Base-by-base conservation (phyloP, 1,140 invertebrate genomes). In the Orchestia grillus region DNA sequence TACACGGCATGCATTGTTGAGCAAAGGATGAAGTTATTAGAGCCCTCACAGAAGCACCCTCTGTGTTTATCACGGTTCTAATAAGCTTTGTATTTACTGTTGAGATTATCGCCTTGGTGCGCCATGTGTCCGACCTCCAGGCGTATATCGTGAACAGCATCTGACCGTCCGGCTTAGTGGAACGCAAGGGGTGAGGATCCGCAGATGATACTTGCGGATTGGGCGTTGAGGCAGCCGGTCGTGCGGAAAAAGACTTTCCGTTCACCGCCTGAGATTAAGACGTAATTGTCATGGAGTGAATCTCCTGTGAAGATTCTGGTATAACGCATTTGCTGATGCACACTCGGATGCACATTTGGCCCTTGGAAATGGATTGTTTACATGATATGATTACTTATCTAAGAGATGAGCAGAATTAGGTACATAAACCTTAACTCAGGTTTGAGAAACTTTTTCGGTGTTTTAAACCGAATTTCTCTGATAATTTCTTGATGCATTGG, bases 61-160 rank as follows among this genome's bases (percentile, higher is more conserved):
- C 92, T n/a, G 43, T 94, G 92, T 94, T 94, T 94, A 45, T 44
- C 44, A 47, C 36, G 44, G 43, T 44, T 44, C 44, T 94, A 94
- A 94, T 94, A 94, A 94, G 92, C 92, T 94, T 94, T 94, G 92
- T 94, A 94, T 94, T 94, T 94, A 94, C 92, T 47, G 44, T 44
- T 44, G 44, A 44, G 92, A 94, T 94, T 45, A 94, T 94, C 92
- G 43, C 43, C 92, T 45, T 15, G 40, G 43, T 45, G 92, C 44
- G 36, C 92, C 92, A 94, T 94, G 92, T 94, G 92, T 47, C 92
- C 92, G 36, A 15, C 92, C 92, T 47, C 62, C 36, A 15, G 43
- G 92, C 92, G 92, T 94, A 42, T 94, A 94, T 94, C 92, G 43
- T 45, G 92, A n/a, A 44, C 92, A 45, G 43, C 92, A 94, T 94